These are phyloP conservation scores for Rhingia rostrata DNA, from an alignment of 2,888 invertebrate genomes.

Conservation along the genomic window DNA sequence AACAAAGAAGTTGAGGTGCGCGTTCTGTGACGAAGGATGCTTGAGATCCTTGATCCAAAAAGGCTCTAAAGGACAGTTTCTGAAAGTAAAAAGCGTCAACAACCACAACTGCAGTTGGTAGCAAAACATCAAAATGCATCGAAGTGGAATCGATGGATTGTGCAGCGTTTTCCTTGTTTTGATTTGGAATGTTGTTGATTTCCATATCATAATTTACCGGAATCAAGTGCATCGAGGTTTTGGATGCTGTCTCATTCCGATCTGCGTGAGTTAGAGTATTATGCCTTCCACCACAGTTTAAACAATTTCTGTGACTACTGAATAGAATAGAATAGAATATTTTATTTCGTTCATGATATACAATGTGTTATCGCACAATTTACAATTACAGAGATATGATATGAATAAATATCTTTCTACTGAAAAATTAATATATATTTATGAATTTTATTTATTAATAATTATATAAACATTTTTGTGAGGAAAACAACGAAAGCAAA, in stretches of 20 bases:
- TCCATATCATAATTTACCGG: neutral
- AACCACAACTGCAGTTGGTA: constrained; percentile 13
- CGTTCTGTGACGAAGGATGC: constrained; percentile 26
- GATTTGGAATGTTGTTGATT: neutral
- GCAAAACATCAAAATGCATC: constrained; percentile 5
- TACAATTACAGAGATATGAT: no score
- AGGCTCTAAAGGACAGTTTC: constrained; percentile 10
- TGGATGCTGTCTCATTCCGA: neutral
- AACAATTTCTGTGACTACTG: constrained; percentile 36
- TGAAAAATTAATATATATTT: no score
- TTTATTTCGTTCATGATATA: no score
- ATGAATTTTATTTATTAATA: no score
- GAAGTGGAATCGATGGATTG: neutral
- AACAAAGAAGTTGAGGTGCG: constrained; percentile 21
- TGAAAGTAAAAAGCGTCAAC: neutral
- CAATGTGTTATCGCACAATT: no score
- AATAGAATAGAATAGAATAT: no score
- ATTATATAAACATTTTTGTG: no score
- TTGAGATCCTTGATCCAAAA: constrained; percentile 37
- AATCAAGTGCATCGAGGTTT: neutral
- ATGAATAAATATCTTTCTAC: no score
- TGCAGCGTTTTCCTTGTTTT: neutral
- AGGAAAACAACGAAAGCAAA: no score
- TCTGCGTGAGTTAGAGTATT: constrained; percentile 32
- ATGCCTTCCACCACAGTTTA: constrained; percentile 26